Evolutionary conservation across 2,113 vertebrate species (phyloP).

Genomic region (Labrus mixtus): DNA sequence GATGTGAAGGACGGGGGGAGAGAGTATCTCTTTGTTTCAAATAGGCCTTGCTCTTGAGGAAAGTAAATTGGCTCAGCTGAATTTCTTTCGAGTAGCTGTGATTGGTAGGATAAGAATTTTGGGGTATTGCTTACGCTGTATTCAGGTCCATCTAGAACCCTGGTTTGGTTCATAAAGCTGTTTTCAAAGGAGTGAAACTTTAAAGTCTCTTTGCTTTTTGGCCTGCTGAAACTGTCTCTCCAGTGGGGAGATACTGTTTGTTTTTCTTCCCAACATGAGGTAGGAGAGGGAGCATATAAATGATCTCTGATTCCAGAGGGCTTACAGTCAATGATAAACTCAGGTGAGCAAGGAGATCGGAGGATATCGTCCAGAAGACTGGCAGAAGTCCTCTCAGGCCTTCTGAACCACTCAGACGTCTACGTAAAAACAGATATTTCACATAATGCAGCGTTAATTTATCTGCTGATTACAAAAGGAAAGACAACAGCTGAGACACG

Average conservation of each 20-base stretch:
- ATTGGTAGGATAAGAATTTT: conserved; percentile 25
- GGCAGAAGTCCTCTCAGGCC: conserved; percentile 32
- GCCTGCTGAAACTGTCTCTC: conserved; percentile 28
- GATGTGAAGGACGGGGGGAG: conserved; percentile 14
- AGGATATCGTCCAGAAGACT: conserved; percentile 45
- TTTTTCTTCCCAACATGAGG: conserved; percentile 22
- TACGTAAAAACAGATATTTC: conserved; percentile 26
- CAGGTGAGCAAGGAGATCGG: conserved; percentile 31
- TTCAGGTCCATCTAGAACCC: neutral
- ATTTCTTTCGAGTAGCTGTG: conserved; percentile 11
- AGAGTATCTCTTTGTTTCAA: conserved; percentile 35
- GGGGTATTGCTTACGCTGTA: conserved; percentile 12
- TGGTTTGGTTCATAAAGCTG: conserved; percentile 38
- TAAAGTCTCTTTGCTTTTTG: conserved; percentile 10
- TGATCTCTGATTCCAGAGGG: conserved; percentile 11
- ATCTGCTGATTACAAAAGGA: neutral
- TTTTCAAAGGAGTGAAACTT: conserved; percentile 50
- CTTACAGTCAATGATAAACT: conserved; percentile 54
- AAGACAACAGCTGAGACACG: neutral
- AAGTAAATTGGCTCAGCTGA: conserved; percentile 20
- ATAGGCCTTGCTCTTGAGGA: conserved; percentile 30
- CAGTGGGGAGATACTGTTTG: conserved; percentile 26
- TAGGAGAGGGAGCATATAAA: conserved; percentile 25
- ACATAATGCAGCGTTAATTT: neutral
- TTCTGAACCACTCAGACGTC: conserved; percentile 51